phyloP scores from a whole-genome alignment of 2,888 invertebrate genomes.

The Drosophila formosana region DNA sequence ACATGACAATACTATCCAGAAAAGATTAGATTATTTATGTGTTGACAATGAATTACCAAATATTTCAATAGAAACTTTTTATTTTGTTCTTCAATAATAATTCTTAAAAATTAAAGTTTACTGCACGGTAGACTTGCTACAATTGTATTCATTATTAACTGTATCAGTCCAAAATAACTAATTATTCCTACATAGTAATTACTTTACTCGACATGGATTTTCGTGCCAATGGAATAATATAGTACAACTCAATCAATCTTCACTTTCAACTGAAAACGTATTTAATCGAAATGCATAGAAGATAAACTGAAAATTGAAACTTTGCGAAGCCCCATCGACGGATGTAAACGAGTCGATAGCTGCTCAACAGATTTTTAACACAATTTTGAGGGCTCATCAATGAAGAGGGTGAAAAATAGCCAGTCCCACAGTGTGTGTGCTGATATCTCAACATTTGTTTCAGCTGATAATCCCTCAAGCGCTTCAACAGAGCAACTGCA shows the following conservation, averaged over 20 bases:
- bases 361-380: constrained; percentile 52
- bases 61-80: too few relatives aligned
- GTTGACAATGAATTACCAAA: too few relatives aligned
- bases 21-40: too few relatives aligned
- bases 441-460: constrained; percentile 27
- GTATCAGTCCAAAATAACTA: not conserved
- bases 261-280: constrained; percentile 1
- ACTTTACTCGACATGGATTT: not conserved
- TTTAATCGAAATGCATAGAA: constrained; percentile 22
- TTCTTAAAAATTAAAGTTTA: too few relatives aligned
- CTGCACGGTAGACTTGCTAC: too few relatives aligned
- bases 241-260: constrained; percentile 26
- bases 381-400: constrained; percentile 58
- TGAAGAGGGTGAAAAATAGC: not conserved
- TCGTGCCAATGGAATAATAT: not conserved
- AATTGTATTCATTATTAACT: not conserved
- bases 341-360: constrained; percentile 24
- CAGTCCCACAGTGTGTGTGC: not conserved
- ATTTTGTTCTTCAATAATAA: too few relatives aligned
- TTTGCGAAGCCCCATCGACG: constrained; percentile 26
- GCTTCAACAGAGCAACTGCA: constrained; percentile 59
- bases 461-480: constrained; percentile 67
- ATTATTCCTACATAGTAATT: not conserved
- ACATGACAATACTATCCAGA: too few relatives aligned
- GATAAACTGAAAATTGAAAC: constrained; percentile 11